Percentiles rank a stretch among this genome's conserved stretches.
These are phyloP conservation scores for Urocynchramus pylzowi DNA, from an alignment of 2,113 vertebrate genomes.

Conservation along the genomic window DNA sequence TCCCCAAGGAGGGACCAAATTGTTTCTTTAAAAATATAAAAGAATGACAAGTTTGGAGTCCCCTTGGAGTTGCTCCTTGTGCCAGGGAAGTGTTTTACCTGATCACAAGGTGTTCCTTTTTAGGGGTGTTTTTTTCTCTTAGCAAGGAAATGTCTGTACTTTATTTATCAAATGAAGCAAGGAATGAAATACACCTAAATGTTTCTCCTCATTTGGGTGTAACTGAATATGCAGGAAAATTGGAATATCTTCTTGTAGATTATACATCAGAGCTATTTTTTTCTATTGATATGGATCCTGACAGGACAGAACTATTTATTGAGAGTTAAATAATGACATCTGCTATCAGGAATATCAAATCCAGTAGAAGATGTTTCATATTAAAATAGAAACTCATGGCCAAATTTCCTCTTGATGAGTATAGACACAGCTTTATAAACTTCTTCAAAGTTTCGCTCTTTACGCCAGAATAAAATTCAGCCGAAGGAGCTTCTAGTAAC, in stretches of 20 bases:
- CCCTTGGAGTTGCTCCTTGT: neutral
- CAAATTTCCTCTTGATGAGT: conserved; percentile 18
- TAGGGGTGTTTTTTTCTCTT: fast-evolving
- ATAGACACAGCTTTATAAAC: neutral
- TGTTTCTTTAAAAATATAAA: neutral
- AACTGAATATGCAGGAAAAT: neutral
- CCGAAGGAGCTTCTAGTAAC: neutral
- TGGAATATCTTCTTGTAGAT: neutral
- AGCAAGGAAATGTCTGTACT: neutral
- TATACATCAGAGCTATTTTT: neutral
- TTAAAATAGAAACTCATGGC: conserved; percentile 21
- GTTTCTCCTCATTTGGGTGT: neutral
- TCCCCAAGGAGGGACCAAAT: neutral
- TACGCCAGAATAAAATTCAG: neutral
- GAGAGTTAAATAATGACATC: conserved; percentile 42
- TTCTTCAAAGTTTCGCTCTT: conserved; percentile 7
- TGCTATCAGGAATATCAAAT: conserved; percentile 29
- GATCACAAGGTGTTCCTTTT: neutral
- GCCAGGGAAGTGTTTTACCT: neutral
- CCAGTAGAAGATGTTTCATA: conserved; percentile 35
- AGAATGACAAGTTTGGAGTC: neutral
- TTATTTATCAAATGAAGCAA: neutral
- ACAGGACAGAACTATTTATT: neutral
- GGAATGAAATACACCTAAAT: neutral
- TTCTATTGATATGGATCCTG: neutral